Evolutionary conservation across 1,140 invertebrate species (phyloP), one percentile per base, ranked within the genome.

Genomic region (Anoplophora glabripennis): DNA sequence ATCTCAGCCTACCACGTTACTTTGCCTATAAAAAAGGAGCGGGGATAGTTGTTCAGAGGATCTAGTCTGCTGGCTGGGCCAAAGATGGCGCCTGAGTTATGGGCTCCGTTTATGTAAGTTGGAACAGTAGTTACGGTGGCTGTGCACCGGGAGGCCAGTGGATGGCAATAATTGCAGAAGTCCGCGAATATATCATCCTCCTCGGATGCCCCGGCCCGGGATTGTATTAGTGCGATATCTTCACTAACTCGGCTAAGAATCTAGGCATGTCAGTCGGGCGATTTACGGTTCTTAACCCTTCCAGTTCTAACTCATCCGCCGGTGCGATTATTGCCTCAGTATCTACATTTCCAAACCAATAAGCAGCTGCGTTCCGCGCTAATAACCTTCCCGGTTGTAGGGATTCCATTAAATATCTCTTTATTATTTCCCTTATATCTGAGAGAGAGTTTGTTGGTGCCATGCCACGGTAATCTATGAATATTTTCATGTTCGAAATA

Each of bases 281-380:
- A 70, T 70, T 70, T 70, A 70, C 62, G 66, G 63, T 64, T 68
- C 66, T 68, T 70, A 68, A 70, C 66, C 68, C 68, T 66, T 70
- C 60, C 56, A 57, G 63, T 40, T 47, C 61, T 61, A 61, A 65
- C 54, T 65, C 54, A 53, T 52, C 35, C 53, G 45, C 55, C 14
- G 54, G 38, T 40, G 53, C 67, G 68, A 69, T 69, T 69, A 69
- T 68, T 68, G 65, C 66, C 56, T 56, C 59, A 59, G 66, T 69
- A 68, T 70, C 66, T 66, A 61, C 64, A 70, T 70, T 70, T 70
- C 68, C 68, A 64, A 70, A 70, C 68, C 68, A 70, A 70, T 70
- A 70, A 67, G 64, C 68, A 70, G 68, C 63, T 70, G 68, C 64
- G 64, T 68, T 66, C 64, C 58, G 36, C 44, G 46, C 52, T 68